phyloP scores from a whole-genome alignment of 2,797 vertebrate genomes.

The Emys orbicularis region DNA sequence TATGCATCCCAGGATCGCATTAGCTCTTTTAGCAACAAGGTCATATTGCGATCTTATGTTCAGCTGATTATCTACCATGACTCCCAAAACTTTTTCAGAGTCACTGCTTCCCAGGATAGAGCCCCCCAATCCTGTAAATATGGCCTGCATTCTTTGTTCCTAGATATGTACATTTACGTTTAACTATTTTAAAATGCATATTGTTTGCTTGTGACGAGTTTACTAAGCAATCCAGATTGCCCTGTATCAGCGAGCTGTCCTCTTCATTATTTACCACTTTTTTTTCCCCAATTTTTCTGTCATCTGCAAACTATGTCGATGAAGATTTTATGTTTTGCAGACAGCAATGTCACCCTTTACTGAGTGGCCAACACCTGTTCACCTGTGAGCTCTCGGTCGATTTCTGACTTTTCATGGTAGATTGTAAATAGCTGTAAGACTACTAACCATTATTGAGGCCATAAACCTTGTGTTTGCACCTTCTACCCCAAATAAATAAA shows the following conservation, averaged over 20 bases:
- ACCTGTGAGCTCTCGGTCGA: not conserved
- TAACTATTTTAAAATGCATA: not conserved
- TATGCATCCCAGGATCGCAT: not conserved
- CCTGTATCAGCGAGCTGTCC: not conserved
- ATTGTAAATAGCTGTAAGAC: not conserved
- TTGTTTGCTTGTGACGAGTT: not conserved
- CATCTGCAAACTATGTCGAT: not conserved
- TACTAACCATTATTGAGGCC: too few relatives aligned
- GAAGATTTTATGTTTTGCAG: not conserved
- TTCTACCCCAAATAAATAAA: not conserved
- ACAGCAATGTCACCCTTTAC: not conserved
- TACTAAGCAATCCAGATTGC: not conserved
- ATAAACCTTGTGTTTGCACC: not conserved
- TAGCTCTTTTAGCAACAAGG: not conserved
- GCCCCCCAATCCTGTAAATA: not conserved
- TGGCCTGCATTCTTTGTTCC: not conserved
- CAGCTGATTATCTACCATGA: not conserved
- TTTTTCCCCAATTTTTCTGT: not conserved
- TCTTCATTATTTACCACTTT: too few relatives aligned
- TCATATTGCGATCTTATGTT: not conserved
- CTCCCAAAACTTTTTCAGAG: not conserved
- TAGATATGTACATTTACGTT: not conserved
- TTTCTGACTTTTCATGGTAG: not conserved
- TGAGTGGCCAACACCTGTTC: not conserved
- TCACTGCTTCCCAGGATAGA: not conserved